phyloP scores from a whole-genome alignment of 64 coral and sea anemone genomes.

The Montipora capricornis region DNA sequence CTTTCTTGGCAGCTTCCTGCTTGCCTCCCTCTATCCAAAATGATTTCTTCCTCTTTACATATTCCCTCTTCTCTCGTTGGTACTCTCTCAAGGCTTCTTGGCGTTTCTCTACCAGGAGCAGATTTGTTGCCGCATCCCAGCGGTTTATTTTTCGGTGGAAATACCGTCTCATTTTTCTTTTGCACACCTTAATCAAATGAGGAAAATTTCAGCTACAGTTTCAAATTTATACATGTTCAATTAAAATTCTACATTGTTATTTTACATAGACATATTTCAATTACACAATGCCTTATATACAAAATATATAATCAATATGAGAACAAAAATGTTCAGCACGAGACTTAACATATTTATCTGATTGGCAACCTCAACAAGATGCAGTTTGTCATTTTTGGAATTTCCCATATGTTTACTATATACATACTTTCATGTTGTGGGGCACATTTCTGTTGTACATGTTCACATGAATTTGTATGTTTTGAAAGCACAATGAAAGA shows the following conservation, averaged over 20 bases:
- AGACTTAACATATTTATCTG: too few species aligned
- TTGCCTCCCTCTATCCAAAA: conserved; percentile 43
- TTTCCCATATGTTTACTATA: too few species aligned
- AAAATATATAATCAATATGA: too few species aligned
- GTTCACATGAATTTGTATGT: neutral
- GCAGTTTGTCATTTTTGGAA: too few species aligned
- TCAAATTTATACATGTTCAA: neutral
- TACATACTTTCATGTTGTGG: too few species aligned
- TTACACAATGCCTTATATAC: too few species aligned
- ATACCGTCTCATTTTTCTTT: conserved; percentile 56
- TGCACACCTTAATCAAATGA: conserved; percentile 15
- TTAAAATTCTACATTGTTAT: conserved; percentile 14
- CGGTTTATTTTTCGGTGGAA: conserved; percentile 49
- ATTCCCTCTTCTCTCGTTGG: conserved; percentile 30
- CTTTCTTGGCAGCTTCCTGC: conserved; percentile 19
- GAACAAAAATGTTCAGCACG: too few species aligned
- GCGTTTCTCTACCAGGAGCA: conserved; percentile 28
- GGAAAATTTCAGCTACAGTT: conserved; percentile 16
- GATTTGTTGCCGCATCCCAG: conserved; percentile 5
- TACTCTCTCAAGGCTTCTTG: conserved; percentile 16
- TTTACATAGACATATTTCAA: too few species aligned
- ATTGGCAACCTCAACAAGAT: too few species aligned
- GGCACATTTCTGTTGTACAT: neutral
- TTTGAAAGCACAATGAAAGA: neutral
- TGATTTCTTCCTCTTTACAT: conserved; percentile 1